Conservation (phyloP, 2,888 invertebrate genomes). For the Sphaerophoria taeniata region DNA sequence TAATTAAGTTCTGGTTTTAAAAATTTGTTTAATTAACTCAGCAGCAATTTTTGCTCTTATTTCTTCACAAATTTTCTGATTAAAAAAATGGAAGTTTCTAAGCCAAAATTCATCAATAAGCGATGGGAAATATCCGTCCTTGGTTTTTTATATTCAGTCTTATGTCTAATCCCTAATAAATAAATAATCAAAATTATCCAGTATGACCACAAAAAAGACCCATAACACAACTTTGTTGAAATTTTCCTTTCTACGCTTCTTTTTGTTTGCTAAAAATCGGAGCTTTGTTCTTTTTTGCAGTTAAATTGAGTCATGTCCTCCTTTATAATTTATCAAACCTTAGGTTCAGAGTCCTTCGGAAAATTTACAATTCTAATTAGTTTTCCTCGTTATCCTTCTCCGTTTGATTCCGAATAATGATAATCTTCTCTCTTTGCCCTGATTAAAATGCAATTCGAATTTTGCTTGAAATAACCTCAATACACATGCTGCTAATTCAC, state of each 20-base stretch:
- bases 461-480: not conserved
- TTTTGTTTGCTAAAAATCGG: slow-evolving; percentile 9
- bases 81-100: too few species aligned
- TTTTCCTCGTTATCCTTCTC: slow-evolving; percentile 34
- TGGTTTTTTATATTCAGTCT: too few species aligned
- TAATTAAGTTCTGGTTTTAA: too few species aligned
- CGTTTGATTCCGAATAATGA: slow-evolving; percentile 27
- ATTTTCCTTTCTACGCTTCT: not conserved
- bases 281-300: not conserved
- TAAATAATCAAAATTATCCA: too few species aligned
- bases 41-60: too few species aligned
- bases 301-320: slow-evolving; percentile 27
- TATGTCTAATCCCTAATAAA: too few species aligned
- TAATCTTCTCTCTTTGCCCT: slow-evolving; percentile 31
- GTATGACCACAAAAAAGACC: too few species aligned
- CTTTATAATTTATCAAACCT: slow-evolving; percentile 19
- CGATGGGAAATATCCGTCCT: too few species aligned
- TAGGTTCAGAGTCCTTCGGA: slow-evolving; percentile 22
- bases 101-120: too few species aligned
- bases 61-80: too few species aligned
- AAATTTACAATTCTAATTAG: slow-evolving; percentile 71
- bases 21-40: too few species aligned
- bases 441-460: slow-evolving; percentile 65
- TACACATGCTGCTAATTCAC: not conserved
- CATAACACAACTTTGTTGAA: too few species aligned